phyloP scores from a whole-genome alignment of 1,140 invertebrate genomes.

The Dinothrombium tinctorium region DNA sequence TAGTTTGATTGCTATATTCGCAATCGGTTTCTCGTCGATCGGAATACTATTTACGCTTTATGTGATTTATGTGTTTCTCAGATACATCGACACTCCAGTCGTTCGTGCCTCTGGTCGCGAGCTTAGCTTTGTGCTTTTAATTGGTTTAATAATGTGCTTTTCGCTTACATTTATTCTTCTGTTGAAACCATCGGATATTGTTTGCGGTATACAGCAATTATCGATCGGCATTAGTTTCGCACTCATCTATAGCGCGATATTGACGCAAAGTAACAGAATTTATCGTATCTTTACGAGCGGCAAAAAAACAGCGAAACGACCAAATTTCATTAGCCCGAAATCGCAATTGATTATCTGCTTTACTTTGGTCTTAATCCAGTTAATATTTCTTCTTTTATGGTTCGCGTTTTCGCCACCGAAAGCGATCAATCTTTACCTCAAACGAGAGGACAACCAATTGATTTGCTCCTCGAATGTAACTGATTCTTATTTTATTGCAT shows the following conservation, averaged over 20 bases:
- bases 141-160: constrained; percentile 68
- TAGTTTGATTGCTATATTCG: constrained; percentile 55
- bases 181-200: constrained; percentile 26
- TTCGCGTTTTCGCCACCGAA: constrained; percentile 57
- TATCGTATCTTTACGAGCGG: constrained; percentile 69
- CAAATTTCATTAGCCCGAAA: constrained; percentile 71
- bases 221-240: constrained; percentile 65
- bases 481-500: constrained; percentile 38
- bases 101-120: constrained; percentile 71
- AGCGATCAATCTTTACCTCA: constrained; percentile 64
- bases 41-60: constrained; percentile 24
- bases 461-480: constrained; percentile 65
- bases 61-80: constrained; percentile 33
- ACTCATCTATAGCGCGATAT: constrained; percentile 63
- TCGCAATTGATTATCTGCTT: constrained; percentile 76
- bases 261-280: constrained; percentile 79
- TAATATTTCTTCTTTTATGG: constrained; percentile 61
- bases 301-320: constrained; percentile 58
- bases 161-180: constrained; percentile 60
- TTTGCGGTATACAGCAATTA: constrained; percentile 24
- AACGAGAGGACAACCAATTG: constrained; percentile 59
- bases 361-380: constrained; percentile 52
- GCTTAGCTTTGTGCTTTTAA: constrained; percentile 58
- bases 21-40: constrained; percentile 31
- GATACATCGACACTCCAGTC: constrained; percentile 57